phyloP scores from a whole-genome alignment of 1,140 invertebrate species.

The Drosophila kepulauana region DNA sequence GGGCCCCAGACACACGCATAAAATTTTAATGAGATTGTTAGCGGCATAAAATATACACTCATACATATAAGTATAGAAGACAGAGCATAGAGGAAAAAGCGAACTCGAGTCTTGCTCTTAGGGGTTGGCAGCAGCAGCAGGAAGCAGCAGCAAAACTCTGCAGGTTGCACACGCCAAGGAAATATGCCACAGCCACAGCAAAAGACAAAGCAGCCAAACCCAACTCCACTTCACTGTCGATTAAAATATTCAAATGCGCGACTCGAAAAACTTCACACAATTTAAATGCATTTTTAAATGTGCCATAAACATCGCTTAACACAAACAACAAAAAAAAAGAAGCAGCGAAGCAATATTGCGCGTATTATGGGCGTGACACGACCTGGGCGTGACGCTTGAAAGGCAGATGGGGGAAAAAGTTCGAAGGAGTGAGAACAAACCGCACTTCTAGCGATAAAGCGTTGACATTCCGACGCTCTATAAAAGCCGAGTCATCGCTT shows the following conservation, averaged over 20 bases:
- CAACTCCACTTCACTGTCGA: conserved; percentile 22
- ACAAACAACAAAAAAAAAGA: conserved; percentile 8
- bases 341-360: neutral
- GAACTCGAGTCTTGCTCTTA: neutral
- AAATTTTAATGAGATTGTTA: conserved; percentile 84
- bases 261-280: conserved; percentile 51
- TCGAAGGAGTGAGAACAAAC: neutral
- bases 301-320: conserved; percentile 62
- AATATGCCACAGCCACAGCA: conserved; percentile 55
- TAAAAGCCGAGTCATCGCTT: conserved; percentile 12
- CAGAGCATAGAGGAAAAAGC: conserved; percentile 10
- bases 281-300: conserved; percentile 77
- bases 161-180: conserved; percentile 45
- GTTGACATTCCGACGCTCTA: neutral
- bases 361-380: conserved; percentile 11
- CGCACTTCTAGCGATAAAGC: conserved; percentile 10
- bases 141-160: conserved; percentile 29
- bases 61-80: conserved; percentile 14
- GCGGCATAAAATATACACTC: conserved; percentile 75
- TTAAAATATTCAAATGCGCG: conserved; percentile 78
- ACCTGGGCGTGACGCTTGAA: conserved; percentile 8
- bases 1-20: conserved; percentile 73
- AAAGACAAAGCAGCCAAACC: conserved; percentile 62
- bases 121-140: neutral
- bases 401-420: neutral